Evolutionary conservation across 2,113 vertebrate species (phyloP), one percentile per base, ranked within the genome.

Genomic region (Bujurquina vittata): DNA sequence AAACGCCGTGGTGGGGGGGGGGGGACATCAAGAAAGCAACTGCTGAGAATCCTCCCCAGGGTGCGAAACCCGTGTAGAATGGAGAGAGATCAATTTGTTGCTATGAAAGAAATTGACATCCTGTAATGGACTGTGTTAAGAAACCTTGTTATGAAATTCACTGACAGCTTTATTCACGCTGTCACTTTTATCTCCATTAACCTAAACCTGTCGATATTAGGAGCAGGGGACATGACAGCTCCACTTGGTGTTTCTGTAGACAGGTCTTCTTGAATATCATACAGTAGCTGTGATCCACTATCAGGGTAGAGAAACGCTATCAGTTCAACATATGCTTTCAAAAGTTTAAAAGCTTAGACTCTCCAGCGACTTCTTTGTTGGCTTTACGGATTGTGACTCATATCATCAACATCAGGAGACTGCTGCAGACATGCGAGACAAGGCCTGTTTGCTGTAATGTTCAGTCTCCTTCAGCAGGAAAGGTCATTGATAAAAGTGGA

Each of bases 121-220:
- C 62, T 43, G 20, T 84, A 57, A 85, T 77, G 40, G 61, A 33
- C 20, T 26, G 3, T 65, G 58, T 80, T 78, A 52, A 52, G 40
- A 81, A 57, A 63, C 22, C 60, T 14, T 59, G 26, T 82, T 43
- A 15, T 80, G 18, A 57, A 23, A 77, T 17, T 65, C 49, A 75
- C 18, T 7, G 67, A 87, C 77, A 10, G 65, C 58, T 72, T 22
- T 31, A 4, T 61, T 73, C 84, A 59, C n/a, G 29, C 55, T 75
- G 90, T 86, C 91, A 79, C 58, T 0, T 86, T 37, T 58, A 23
- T 60, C 43, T 33, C 54, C 57, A 81, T 81, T 73, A 72, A 69
- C 35, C 7, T 11, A 58, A 80, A 82, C 29, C 22, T 65, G 55
- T 75, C 88, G 5, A 23, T 62, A 60, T 46, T 10, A 49, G 8